These are phyloP conservation scores for Hippoglossus stenolepis DNA, from an alignment of 2,113 vertebrate genomes.

Conservation along the genomic window DNA sequence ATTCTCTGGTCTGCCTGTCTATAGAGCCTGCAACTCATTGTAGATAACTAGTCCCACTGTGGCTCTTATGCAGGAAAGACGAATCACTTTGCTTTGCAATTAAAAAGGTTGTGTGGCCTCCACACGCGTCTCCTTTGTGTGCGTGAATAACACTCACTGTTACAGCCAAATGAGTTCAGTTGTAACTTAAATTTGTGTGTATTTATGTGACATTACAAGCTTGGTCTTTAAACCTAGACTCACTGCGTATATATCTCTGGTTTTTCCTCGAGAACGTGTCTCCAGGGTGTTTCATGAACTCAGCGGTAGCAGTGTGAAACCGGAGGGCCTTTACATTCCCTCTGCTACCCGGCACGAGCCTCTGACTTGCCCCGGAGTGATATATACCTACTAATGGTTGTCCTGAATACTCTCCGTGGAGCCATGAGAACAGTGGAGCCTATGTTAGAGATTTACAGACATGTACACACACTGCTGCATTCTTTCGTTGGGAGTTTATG, in stretches of 20 bases:
- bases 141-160: conserved; percentile 22
- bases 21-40: conserved; percentile 53
- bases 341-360: conserved; percentile 24
- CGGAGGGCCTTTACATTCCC: conserved; percentile 29
- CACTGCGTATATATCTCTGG: not conserved
- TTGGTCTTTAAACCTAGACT: not conserved
- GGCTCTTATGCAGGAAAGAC: conserved; percentile 32
- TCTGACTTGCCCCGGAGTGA: conserved; percentile 18
- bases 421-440: conserved; percentile 17
- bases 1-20: conserved; percentile 19
- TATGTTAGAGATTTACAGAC: conserved; percentile 40
- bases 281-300: conserved; percentile 33
- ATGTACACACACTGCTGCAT: conserved; percentile 5
- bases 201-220: conserved; percentile 12
- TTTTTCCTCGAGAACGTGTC: conserved; percentile 6
- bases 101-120: conserved; percentile 1
- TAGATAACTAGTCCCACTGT: conserved; percentile 47
- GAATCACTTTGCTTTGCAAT: conserved; percentile 39
- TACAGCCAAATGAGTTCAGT: not conserved
- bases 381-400: conserved; percentile 38
- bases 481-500: conserved; percentile 63
- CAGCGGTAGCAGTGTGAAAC: conserved; percentile 2
- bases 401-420: conserved; percentile 48
- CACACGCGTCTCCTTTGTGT: conserved; percentile 21
- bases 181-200: conserved; percentile 17